These are phyloP conservation scores for Rhopalosiphum maidis DNA, from an alignment of 1,140 invertebrate species.

Conservation along the genomic window DNA sequence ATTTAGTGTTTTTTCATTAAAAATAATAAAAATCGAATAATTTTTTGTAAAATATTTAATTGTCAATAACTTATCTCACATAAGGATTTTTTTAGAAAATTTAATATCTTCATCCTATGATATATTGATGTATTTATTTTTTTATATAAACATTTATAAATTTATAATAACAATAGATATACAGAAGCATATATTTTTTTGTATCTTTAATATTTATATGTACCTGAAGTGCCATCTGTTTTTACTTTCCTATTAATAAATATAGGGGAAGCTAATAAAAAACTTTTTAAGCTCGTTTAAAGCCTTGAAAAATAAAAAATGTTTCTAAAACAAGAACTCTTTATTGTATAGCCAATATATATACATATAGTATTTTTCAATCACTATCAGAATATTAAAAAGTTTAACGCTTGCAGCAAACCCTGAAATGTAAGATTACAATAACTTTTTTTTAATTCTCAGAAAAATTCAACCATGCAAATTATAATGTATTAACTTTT, in stretches of 20 bases:
- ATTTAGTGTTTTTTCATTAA: background rate
- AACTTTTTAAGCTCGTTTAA: background rate
- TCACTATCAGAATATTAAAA: background rate
- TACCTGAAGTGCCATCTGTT: background rate
- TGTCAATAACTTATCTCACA: background rate
- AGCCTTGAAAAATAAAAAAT: background rate
- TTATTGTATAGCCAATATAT: background rate
- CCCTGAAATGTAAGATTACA: too few species aligned
- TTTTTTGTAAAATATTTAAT: background rate
- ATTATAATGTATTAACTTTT: too few species aligned
- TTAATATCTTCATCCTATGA: background rate
- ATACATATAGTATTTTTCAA: background rate
- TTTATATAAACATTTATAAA: background rate
- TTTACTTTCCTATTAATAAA: background rate
- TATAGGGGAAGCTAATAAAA: background rate
- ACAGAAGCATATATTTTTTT: background rate
- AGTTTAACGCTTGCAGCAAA: background rate
- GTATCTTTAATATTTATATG: background rate
- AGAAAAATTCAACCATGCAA: too few species aligned
- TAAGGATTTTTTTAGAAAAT: background rate
- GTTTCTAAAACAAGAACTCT: background rate
- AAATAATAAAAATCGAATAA: background rate
- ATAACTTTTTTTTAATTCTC: too few species aligned
- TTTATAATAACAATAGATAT: background rate
- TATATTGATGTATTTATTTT: background rate